These are phyloP conservation scores for Netelia fuscicornis DNA, from an alignment of 2,888 invertebrate genomes.

Conservation along the genomic window DNA sequence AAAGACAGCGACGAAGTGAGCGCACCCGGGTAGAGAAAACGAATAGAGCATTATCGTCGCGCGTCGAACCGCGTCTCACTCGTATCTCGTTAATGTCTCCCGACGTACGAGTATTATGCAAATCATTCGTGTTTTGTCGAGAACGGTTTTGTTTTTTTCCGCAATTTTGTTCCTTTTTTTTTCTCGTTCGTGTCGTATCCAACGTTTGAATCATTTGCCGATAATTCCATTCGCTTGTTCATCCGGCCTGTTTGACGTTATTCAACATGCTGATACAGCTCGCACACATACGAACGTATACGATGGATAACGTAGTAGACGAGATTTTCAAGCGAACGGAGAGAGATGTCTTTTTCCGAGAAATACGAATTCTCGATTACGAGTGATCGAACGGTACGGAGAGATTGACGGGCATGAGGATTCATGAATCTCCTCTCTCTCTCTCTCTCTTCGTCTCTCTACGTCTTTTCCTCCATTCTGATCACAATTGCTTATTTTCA, in stretches of 20 bases:
- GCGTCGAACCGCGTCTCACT: conserved; percentile 49
- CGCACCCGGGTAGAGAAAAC: conserved; percentile 1
- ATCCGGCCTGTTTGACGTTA: conserved; percentile 49
- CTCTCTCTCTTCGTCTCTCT: neutral
- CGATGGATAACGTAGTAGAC: conserved; percentile 8
- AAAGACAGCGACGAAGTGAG: conserved; percentile 29
- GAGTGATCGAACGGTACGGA: conserved; percentile 15
- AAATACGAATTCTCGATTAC: conserved; percentile 55
- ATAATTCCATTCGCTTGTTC: conserved; percentile 65
- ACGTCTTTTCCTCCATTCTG: neutral
- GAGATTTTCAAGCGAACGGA: conserved; percentile 41
- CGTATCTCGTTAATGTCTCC: conserved; percentile 68
- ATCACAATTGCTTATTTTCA: conserved; percentile 1
- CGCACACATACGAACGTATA: neutral
- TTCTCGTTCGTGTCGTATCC: conserved; percentile 25
- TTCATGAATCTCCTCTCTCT: conserved; percentile 11
- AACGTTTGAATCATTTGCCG: conserved; percentile 56
- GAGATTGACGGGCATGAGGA: conserved; percentile 5
- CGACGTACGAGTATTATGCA: conserved; percentile 65
- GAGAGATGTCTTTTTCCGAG: conserved; percentile 50
- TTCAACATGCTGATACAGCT: conserved; percentile 39
- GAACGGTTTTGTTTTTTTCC: conserved; percentile 47
- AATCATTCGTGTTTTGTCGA: conserved; percentile 62
- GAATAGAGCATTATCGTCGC: conserved; percentile 63
- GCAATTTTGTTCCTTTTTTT: neutral